Conservation (phyloP, 2,797 vertebrate genomes). For the Acropternis orthonyx region DNA sequence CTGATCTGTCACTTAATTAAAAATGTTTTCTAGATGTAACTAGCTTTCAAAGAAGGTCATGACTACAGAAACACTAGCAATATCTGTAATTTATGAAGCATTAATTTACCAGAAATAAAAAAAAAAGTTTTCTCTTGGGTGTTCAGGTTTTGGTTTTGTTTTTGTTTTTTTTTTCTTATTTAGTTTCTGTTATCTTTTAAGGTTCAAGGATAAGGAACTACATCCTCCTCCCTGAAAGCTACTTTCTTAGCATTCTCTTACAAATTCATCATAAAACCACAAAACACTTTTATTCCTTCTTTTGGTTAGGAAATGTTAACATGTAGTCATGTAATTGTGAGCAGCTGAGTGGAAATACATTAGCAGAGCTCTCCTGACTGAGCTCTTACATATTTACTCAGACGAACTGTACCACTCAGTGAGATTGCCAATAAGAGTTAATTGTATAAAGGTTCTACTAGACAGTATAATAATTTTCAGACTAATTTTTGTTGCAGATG, state of each 20-base stretch:
- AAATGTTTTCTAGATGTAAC: neutral
- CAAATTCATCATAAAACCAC: neutral
- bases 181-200: neutral
- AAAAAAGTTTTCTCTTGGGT: neutral
- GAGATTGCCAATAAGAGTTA: neutral
- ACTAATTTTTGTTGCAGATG: neutral
- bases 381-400: neutral
- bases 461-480: neutral
- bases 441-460: neutral
- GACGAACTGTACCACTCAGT: neutral
- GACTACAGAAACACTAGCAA: neutral
- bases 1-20: neutral
- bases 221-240: neutral
- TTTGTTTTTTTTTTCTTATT: neutral
- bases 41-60: neutral
- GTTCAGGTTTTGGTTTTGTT: neutral
- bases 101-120: neutral
- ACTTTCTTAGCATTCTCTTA: neutral
- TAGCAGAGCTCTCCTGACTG: neutral
- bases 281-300: neutral
- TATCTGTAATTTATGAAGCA: neutral
- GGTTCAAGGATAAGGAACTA: neutral
- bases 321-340: neutral
- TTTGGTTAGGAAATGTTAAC: neutral
- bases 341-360: slow-evolving; percentile 6